phyloP scores from a whole-genome alignment of 2,888 invertebrate genomes.

The Vesta saturnalis region DNA sequence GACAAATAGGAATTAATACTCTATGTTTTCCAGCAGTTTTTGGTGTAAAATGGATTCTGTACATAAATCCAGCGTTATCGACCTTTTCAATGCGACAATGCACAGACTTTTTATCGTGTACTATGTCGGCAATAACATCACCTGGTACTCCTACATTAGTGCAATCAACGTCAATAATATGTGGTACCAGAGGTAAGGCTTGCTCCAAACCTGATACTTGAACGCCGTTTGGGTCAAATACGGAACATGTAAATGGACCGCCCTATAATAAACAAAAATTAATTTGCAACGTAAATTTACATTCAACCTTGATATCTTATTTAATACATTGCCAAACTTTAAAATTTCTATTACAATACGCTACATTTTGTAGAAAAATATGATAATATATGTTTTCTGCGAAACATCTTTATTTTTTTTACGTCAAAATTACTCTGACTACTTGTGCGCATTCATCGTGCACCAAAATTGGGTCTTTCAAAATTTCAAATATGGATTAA shows the following conservation, averaged over 20 bases:
- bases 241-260: constrained; percentile 95
- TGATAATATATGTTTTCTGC: too few relatives aligned
- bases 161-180: constrained; percentile 80
- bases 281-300: too few relatives aligned
- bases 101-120: constrained; percentile 86
- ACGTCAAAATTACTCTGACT: too few relatives aligned
- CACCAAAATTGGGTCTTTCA: too few relatives aligned
- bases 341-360: too few relatives aligned
- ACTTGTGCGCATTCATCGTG: too few relatives aligned
- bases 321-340: too few relatives aligned
- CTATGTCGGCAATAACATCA: constrained; percentile 88
- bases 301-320: too few relatives aligned
- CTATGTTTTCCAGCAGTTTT: constrained; percentile 82
- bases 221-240: constrained; percentile 93
- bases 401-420: too few relatives aligned
- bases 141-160: constrained; percentile 85
- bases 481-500: too few relatives aligned
- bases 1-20: constrained; percentile 58
- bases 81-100: constrained; percentile 85
- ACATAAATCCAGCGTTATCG: constrained; percentile 73
- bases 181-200: constrained; percentile 85
- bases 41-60: constrained; percentile 82
- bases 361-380: too few relatives aligned
- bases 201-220: constrained; percentile 83
- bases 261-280: constrained; percentile 67